These are phyloP conservation scores for Spodoptera frugiperda DNA, from an alignment of 1,140 invertebrate genomes.

Conservation along the genomic window DNA sequence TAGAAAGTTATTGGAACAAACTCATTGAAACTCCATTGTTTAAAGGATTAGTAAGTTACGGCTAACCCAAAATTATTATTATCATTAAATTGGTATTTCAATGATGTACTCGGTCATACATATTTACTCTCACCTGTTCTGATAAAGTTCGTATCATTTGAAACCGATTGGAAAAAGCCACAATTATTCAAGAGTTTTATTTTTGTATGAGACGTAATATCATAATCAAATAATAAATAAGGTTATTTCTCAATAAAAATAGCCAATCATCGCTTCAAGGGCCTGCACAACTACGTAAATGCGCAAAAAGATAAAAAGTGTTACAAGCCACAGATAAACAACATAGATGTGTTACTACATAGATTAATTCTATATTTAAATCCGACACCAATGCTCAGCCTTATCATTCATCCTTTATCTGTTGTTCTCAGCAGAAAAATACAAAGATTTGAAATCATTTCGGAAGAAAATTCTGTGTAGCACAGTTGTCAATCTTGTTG, in stretches of 20 bases:
- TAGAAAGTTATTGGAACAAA: too few relatives aligned
- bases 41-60: too few relatives aligned
- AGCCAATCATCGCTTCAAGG: background rate
- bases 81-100: too few relatives aligned
- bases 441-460: background rate
- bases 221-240: background rate
- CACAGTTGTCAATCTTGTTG: background rate
- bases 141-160: too few relatives aligned
- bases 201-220: too few relatives aligned
- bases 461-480: background rate
- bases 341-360: conserved; percentile 16
- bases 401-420: conserved; percentile 43
- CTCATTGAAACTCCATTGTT: too few relatives aligned
- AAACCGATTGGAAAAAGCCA: too few relatives aligned
- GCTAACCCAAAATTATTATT: too few relatives aligned
- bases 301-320: conserved; percentile 11
- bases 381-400: conserved; percentile 3
- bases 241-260: conserved; percentile 5
- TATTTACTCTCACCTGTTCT: too few relatives aligned
- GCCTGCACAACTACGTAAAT: background rate
- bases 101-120: too few relatives aligned
- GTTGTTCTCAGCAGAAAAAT: conserved; percentile 29
- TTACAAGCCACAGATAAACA: background rate
- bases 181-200: too few relatives aligned
- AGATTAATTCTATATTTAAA: conserved; percentile 42